Conservation (phyloP, 2,113 vertebrate genomes). For the Poecilia latipinna region DNA sequence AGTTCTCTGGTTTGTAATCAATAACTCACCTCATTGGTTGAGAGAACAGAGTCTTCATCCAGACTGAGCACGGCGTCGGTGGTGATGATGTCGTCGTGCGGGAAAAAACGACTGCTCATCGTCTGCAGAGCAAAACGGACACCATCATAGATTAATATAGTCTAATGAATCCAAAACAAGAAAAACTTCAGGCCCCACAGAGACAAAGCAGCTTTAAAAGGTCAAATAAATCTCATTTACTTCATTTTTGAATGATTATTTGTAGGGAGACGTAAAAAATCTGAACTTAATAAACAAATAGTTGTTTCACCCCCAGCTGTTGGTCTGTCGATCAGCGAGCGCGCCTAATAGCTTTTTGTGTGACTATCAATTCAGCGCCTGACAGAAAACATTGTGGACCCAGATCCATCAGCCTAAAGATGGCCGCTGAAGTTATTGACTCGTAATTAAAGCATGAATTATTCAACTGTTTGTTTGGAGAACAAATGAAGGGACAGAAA, state of each 20-base stretch:
- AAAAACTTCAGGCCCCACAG: background rate
- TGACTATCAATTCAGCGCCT: constrained; percentile 35
- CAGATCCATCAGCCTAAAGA: constrained; percentile 57
- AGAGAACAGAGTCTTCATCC: constrained; percentile 84
- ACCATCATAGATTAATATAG: background rate
- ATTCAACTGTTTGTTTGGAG: constrained; percentile 57
- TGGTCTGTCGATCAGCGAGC: constrained; percentile 39
- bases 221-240: background rate
- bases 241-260: constrained; percentile 2
- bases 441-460: constrained; percentile 70
- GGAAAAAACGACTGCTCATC: constrained; percentile 83
- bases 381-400: constrained; percentile 30
- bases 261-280: constrained; percentile 5
- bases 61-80: constrained; percentile 83
- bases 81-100: constrained; percentile 73
- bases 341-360: constrained; percentile 35
- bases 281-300: constrained; percentile 16
- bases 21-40: constrained; percentile 83
- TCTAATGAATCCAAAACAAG: background rate
- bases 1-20: constrained; percentile 9
- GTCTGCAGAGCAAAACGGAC: constrained; percentile 62
- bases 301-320: constrained; percentile 37
- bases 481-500: background rate
- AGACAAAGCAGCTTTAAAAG: background rate
- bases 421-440: constrained; percentile 65